These are phyloP conservation scores for Heliconius hewitsoni DNA, from an alignment of 1,140 invertebrate species.

Conservation along the genomic window DNA sequence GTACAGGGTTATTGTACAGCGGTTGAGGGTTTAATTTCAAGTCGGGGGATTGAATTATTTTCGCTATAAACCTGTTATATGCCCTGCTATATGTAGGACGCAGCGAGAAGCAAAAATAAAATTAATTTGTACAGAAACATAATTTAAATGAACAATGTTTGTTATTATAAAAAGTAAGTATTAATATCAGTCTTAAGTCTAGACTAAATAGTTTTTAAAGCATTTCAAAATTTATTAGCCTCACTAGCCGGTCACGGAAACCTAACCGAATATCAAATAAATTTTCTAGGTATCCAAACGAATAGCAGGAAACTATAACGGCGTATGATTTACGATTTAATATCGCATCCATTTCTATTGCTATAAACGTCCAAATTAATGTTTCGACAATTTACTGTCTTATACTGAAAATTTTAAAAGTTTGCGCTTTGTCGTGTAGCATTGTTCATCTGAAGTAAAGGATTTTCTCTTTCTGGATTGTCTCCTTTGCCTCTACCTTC, in stretches of 20 bases:
- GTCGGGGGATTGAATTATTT: no score
- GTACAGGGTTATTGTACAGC: no score
- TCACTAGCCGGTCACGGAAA: background rate
- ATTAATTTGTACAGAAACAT: no score
- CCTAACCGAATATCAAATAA: background rate
- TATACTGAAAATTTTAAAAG: background rate
- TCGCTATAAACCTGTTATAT: no score
- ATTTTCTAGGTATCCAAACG: background rate
- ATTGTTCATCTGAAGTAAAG: background rate
- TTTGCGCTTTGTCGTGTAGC: background rate
- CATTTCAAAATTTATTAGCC: background rate
- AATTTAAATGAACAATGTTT: no score
- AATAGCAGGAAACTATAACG: conserved; percentile 9
- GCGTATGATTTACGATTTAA: conserved; percentile 10
- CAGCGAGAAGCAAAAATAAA: no score
- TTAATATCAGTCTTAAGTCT: background rate
- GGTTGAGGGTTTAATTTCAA: no score
- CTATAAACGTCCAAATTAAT: background rate
- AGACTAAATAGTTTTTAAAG: background rate
- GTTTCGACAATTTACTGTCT: conserved; percentile 12
- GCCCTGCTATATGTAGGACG: no score
- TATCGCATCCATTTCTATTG: conserved; percentile 12
- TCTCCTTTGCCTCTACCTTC: background rate
- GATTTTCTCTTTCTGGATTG: background rate
- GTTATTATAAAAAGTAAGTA: background rate